Evolutionary conservation across 2,888 invertebrate genomes (phyloP).

Genomic region (Drosophila picticornis): DNA sequence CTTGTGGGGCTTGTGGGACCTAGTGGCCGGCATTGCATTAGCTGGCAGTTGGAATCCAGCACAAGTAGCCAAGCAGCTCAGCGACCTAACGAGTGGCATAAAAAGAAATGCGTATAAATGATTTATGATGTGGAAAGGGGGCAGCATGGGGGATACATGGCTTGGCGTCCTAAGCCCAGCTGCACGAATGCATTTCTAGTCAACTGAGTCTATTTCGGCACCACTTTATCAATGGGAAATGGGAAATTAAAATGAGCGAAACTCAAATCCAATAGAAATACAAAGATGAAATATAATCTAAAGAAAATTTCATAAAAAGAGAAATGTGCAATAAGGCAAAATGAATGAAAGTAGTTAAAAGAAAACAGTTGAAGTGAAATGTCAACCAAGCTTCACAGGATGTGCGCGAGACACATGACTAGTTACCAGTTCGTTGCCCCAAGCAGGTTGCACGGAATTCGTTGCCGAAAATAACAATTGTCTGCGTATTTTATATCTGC

Average conservation of each 20-base stretch:
- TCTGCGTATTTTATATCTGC: background rate
- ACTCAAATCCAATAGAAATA: constrained; percentile 8
- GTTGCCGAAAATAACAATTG: constrained; percentile 1
- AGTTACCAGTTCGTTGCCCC: constrained; percentile 7
- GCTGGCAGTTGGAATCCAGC: constrained; percentile 33
- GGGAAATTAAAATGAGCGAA: constrained; percentile 3
- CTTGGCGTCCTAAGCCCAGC: constrained; percentile 5
- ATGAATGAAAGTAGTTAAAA: constrained; percentile 35
- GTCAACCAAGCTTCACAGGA: constrained; percentile 29
- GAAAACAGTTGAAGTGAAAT: constrained; percentile 43
- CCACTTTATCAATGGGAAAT: constrained; percentile 35
- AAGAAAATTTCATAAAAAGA: constrained; percentile 16
- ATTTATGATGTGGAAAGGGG: constrained; percentile 61
- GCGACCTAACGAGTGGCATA: constrained; percentile 64
- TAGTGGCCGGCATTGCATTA: constrained; percentile 41
- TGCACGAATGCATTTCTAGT: constrained; percentile 58
- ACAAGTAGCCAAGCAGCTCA: constrained; percentile 35
- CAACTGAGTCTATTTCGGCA: constrained; percentile 21
- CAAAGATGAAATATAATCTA: constrained; percentile 17
- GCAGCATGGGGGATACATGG: constrained; percentile 1
- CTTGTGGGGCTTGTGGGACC: constrained; percentile 45
- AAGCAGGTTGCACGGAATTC: constrained; percentile 30
- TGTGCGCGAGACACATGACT: constrained; percentile 13
- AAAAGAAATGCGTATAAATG: constrained; percentile 69
- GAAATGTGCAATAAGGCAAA: constrained; percentile 33